These are phyloP conservation scores for Spinibarbus caldwelli DNA, from an alignment of 2,797 vertebrate genomes.

Conservation along the genomic window DNA sequence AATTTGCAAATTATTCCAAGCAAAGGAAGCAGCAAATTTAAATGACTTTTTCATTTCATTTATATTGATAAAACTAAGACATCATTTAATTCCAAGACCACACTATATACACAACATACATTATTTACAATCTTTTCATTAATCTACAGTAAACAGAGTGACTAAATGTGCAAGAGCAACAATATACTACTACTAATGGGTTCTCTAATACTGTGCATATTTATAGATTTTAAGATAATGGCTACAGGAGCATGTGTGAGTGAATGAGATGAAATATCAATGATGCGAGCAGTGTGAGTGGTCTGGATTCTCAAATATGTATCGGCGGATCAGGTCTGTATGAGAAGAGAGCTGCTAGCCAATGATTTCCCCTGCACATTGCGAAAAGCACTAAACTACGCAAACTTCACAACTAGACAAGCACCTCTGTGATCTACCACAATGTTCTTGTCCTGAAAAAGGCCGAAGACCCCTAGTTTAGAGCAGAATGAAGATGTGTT, in stretches of 20 bases:
- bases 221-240: neutral
- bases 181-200: neutral
- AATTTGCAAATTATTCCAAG: too few relatives aligned
- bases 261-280: neutral
- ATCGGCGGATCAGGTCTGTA: neutral
- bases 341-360: neutral
- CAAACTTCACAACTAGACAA: too few relatives aligned
- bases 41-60: too few relatives aligned
- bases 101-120: neutral
- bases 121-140: neutral
- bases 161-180: neutral
- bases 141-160: neutral
- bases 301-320: neutral
- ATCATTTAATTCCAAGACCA: neutral
- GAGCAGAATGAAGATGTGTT: neutral
- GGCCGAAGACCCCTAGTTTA: neutral
- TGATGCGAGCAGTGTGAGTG: neutral
- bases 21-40: too few relatives aligned
- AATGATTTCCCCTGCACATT: neutral
- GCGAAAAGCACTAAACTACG: too few relatives aligned
- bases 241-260: neutral
- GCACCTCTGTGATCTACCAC: neutral
- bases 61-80: neutral
- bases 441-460: neutral
- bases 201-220: neutral